Percentiles rank a stretch among this genome's conserved stretches.
These are phyloP conservation scores for Salvelinus fontinalis DNA, from an alignment of 2,113 vertebrate genomes.

Conservation along the genomic window DNA sequence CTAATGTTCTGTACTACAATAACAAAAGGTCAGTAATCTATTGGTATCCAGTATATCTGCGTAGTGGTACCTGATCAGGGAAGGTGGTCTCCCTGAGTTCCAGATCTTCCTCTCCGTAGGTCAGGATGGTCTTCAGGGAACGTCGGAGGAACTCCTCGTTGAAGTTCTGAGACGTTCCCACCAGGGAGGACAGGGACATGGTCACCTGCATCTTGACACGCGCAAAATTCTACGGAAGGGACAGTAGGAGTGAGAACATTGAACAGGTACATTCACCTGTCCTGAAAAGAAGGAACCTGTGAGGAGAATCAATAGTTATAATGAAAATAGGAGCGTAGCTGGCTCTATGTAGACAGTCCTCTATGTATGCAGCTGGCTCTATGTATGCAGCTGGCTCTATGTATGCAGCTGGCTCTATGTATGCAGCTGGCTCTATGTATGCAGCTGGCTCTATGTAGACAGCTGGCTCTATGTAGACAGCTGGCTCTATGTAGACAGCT, in stretches of 20 bases:
- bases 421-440: no score
- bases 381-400: background rate
- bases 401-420: no score
- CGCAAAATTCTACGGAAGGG: conserved; percentile 90
- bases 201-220: conserved; percentile 99
- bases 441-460: background rate
- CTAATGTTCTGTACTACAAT: no score
- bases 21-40: background rate
- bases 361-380: background rate
- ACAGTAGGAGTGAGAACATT: background rate
- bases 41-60: background rate
- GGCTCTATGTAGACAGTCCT: background rate
- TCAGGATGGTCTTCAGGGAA: conserved; percentile 94
- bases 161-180: conserved; percentile 97
- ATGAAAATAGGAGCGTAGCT: background rate
- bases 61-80: conserved; percentile 86
- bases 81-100: conserved; percentile 94
- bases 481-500: background rate
- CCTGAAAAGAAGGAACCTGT: no score
- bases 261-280: background rate
- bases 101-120: conserved; percentile 93
- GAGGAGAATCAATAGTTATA: background rate
- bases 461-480: background rate
- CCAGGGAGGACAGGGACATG: conserved; percentile 96
- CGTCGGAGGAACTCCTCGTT: conserved; percentile 95